Conservation (phyloP, 1,140 invertebrate genomes). For the Calliopsis andreniformis region DNA sequence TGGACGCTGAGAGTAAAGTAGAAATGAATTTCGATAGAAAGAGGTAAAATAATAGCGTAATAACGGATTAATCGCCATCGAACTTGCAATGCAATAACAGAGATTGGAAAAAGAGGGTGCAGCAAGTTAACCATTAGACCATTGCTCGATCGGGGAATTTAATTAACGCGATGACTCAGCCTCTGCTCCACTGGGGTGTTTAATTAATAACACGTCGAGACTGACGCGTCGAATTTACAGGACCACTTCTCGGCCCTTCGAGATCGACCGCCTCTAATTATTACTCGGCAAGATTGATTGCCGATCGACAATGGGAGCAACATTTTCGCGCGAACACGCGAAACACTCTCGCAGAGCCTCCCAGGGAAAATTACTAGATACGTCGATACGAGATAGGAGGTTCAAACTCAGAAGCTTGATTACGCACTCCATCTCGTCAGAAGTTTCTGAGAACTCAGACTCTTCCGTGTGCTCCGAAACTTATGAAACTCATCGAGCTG, state of each 20-base stretch:
- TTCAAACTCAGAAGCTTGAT: no score
- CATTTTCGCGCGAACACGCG: not conserved
- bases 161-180: slow-evolving; percentile 8
- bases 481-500: no score
- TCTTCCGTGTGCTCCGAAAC: no score
- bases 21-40: no score
- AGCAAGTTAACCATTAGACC: not conserved
- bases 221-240: not conserved
- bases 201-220: slow-evolving; percentile 21
- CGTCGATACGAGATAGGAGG: not conserved
- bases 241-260: not conserved
- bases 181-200: not conserved
- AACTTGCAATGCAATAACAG: not conserved
- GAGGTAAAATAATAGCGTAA: no score
- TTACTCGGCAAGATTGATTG: slow-evolving; percentile 32
- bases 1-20: no score
- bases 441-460: no score
- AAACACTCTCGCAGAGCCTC: not conserved
- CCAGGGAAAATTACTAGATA: not conserved
- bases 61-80: no score
- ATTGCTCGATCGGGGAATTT: slow-evolving; percentile 7
- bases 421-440: no score
- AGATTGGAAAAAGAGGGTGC: not conserved
- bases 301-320: slow-evolving; percentile 2
- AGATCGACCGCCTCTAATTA: slow-evolving; percentile 19